These are phyloP conservation scores for Strix occidentalis DNA, from an alignment of 2,797 vertebrate species.

Conservation along the genomic window DNA sequence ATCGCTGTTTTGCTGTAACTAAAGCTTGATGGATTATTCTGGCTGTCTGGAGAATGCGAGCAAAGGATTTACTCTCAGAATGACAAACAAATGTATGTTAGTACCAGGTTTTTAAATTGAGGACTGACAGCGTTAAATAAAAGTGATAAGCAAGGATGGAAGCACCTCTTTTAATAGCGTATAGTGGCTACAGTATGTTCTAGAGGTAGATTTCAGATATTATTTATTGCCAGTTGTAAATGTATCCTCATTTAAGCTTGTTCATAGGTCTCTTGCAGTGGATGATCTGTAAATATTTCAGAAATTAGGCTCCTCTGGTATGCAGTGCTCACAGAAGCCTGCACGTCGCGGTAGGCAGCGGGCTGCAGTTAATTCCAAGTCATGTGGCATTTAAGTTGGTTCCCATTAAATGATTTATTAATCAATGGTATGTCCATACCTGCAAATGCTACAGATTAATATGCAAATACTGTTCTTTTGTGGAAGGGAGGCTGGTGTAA, in stretches of 20 bases:
- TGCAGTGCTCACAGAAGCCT: not conserved
- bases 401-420: not conserved
- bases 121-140: not conserved
- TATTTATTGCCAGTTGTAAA: not conserved
- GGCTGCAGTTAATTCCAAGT: not conserved
- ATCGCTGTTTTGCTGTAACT: accelerated
- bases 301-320: not conserved
- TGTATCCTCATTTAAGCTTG: not conserved
- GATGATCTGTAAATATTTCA: not conserved
- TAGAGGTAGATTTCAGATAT: not conserved
- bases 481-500: not conserved
- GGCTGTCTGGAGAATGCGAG: accelerated
- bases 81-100: not conserved
- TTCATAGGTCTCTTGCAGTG: not conserved
- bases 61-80: not conserved
- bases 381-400: not conserved
- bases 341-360: accelerated
- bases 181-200: not conserved
- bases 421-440: not conserved
- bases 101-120: not conserved
- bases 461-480: not conserved
- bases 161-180: not conserved
- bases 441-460: not conserved
- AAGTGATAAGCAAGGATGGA: not conserved
- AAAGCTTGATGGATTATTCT: not conserved